phyloP scores from a whole-genome alignment of 2,113 vertebrate genomes.

The Campylomormyrus tamandua region DNA sequence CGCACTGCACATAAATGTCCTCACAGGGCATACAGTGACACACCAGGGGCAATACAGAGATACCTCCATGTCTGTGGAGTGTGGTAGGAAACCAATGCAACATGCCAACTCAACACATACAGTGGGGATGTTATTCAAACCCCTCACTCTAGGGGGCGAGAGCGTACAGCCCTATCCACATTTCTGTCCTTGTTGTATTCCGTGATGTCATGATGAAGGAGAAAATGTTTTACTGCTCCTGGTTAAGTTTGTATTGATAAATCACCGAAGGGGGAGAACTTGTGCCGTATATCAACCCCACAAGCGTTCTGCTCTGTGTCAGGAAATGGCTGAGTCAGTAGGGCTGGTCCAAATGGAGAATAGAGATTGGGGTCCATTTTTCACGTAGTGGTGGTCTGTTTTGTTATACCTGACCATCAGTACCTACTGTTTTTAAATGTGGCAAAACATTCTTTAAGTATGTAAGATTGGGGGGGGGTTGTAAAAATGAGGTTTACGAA shows the following conservation, averaged over 20 bases:
- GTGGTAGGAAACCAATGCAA: background rate
- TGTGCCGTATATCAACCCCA: conserved; percentile 9
- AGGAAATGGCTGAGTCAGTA: conserved; percentile 20
- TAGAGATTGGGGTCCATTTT: background rate
- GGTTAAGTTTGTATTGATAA: conserved; percentile 22
- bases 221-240: background rate
- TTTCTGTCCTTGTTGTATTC: background rate
- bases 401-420: background rate
- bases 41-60: background rate
- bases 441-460: background rate
- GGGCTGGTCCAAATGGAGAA: background rate
- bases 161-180: background rate
- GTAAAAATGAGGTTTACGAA: background rate
- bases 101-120: background rate
- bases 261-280: conserved; percentile 20
- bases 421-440: background rate
- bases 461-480: background rate
- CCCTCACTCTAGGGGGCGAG: background rate
- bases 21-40: background rate
- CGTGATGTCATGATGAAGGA: background rate
- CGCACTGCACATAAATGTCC: background rate
- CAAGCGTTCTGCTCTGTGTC: too few relatives aligned
- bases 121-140: background rate
- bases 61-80: background rate
- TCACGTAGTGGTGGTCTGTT: background rate